Conservation (phyloP, 2,113 vertebrate species). For the Sinosuthora webbiana region DNA sequence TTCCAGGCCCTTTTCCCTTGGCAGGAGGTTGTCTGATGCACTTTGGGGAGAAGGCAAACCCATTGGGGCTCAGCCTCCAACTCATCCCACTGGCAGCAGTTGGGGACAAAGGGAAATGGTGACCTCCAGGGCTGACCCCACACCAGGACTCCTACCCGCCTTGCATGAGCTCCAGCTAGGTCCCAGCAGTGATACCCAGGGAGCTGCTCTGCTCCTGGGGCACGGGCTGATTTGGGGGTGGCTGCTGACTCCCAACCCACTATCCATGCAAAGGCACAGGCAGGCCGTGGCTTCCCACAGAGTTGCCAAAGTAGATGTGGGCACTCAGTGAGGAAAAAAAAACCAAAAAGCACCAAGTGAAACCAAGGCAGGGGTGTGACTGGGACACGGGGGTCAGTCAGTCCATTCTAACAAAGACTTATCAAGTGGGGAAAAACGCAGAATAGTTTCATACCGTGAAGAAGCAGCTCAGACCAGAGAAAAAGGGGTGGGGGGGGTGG, state of each 20-base stretch:
- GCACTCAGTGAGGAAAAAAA: background rate
- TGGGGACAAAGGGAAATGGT: background rate
- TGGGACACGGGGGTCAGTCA: background rate
- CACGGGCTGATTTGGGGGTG: background rate
- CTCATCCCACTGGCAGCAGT: background rate
- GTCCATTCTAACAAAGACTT: background rate
- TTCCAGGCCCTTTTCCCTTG: background rate
- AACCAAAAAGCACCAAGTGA: background rate
- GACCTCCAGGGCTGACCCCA: background rate
- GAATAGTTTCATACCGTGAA: conserved; percentile 78
- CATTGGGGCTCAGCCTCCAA: conserved; percentile 14
- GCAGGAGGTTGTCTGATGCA: background rate
- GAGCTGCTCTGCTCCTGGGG: background rate
- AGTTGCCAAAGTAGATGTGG: background rate
- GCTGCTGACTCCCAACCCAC: background rate
- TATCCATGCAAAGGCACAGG: background rate
- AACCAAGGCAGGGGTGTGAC: background rate
- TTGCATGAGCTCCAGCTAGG: background rate
- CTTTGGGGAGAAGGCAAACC: background rate
- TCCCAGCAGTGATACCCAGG: background rate
- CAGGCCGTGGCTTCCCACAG: background rate
- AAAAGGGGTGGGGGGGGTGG: background rate
- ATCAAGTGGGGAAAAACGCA: conserved; percentile 43
- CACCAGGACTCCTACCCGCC: background rate
- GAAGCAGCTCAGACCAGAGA: conserved; percentile 76